phyloP scores from a whole-genome alignment of 2,113 vertebrate species.

The Vanacampus margaritifer region DNA sequence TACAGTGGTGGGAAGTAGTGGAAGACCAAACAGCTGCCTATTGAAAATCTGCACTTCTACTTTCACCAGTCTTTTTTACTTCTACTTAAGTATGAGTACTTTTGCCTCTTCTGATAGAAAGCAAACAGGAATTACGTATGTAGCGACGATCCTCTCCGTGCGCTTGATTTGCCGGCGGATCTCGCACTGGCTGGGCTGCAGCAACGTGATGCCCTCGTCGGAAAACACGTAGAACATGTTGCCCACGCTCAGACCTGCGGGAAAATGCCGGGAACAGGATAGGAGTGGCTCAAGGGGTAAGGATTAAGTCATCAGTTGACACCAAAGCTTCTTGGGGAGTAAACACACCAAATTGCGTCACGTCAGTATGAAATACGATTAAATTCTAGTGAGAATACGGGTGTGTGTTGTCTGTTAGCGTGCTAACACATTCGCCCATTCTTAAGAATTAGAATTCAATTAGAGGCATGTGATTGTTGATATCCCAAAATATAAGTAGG shows the following conservation, averaged over 20 bases:
- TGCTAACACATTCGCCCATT: too few relatives aligned
- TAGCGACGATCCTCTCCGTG: conserved; percentile 84
- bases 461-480: too few relatives aligned
- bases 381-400: too few relatives aligned
- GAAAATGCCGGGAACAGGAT: conserved; percentile 35
- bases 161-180: conserved; percentile 84
- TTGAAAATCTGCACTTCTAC: too few relatives aligned
- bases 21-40: too few relatives aligned
- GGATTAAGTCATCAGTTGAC: background rate
- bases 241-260: conserved; percentile 88
- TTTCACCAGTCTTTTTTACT: too few relatives aligned
- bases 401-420: too few relatives aligned
- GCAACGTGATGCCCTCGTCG: conserved; percentile 82
- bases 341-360: background rate
- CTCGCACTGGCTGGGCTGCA: conserved; percentile 89
- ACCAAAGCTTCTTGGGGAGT: background rate
- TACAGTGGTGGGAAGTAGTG: too few relatives aligned
- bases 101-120: background rate
- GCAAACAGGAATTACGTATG: conserved; percentile 76
- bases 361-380: too few relatives aligned
- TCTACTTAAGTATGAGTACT: too few relatives aligned
- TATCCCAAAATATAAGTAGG: too few relatives aligned
- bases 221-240: conserved; percentile 97
- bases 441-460: too few relatives aligned
- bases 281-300: background rate